Conservation (phyloP, 2,113 vertebrate species). For the Sinocyclocheilus anshuiensis region DNA sequence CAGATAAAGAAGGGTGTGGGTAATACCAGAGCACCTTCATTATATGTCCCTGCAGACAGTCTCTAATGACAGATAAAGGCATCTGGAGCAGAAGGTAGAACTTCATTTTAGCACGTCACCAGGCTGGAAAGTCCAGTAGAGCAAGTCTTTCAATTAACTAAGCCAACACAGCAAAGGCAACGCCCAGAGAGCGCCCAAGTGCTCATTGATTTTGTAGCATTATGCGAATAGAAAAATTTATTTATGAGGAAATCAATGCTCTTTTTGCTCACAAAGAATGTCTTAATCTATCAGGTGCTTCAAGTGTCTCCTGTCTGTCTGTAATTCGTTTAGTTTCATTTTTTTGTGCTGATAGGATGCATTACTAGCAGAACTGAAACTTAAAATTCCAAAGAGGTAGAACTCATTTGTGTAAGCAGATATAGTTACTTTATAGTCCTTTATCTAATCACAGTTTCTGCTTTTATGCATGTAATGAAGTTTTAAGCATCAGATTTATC, state of each 20-base stretch:
- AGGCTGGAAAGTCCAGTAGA: constrained; percentile 28
- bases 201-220: neutral
- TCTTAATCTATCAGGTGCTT: neutral
- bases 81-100: constrained; percentile 19
- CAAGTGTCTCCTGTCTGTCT: neutral
- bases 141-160: constrained; percentile 30
- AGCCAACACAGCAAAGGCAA: constrained; percentile 22
- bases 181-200: neutral
- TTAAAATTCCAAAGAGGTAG: neutral
- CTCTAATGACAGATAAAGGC: constrained; percentile 19
- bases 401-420: neutral
- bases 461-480: neutral
- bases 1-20: constrained; percentile 13
- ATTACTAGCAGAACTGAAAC: constrained; percentile 3
- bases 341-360: neutral
- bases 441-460: constrained; percentile 35
- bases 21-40: neutral
- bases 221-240: neutral
- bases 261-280: neutral
- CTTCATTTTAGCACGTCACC: neutral
- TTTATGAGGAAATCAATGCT: neutral
- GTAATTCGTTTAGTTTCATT: neutral
- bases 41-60: neutral
- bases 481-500: constrained; percentile 20
- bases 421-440: neutral